Conservation (phyloP, 2,888 invertebrate genomes). For the Drepanosiphum platanoidis region DNA sequence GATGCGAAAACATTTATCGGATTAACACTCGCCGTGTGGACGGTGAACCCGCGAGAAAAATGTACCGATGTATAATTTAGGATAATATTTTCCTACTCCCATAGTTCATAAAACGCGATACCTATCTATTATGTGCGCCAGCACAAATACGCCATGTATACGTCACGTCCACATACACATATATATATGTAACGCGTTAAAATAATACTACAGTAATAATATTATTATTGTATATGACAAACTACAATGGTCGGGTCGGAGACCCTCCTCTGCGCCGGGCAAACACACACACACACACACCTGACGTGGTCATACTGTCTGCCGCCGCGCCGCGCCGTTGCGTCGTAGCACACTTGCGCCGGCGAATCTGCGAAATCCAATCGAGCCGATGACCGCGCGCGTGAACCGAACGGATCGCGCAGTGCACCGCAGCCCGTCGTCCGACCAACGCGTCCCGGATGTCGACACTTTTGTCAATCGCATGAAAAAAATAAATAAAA, state of each 20-base stretch:
- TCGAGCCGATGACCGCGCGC: conserved; percentile 62
- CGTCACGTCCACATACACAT: not conserved
- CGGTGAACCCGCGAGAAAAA: too few species aligned
- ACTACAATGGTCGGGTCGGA: conserved; percentile 4
- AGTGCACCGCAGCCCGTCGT: conserved; percentile 49
- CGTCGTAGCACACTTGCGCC: conserved; percentile 37
- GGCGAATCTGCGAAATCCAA: conserved; percentile 61
- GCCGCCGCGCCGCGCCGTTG: conserved; percentile 10
- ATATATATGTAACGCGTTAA: not conserved
- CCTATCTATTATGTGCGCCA: not conserved
- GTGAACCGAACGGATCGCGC: conserved; percentile 44
- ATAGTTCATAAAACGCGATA: not conserved
- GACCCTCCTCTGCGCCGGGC: not conserved
- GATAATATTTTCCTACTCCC: too few species aligned
- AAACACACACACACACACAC: too few species aligned
- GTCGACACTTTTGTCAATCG: not conserved
- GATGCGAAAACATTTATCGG: too few species aligned
- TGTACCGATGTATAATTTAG: too few species aligned
- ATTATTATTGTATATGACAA: not conserved
- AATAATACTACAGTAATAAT: not conserved
- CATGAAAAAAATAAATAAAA: not conserved
- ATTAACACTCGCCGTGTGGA: too few species aligned
- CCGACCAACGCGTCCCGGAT: conserved; percentile 33
- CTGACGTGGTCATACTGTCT: conserved; percentile 59
- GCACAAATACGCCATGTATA: not conserved